Percentiles rank a stretch among this genome's conserved stretches.
Evolutionary conservation across 2,888 invertebrate genomes (phyloP).

Genomic region (Rhopalosiphum nymphaeae): DNA sequence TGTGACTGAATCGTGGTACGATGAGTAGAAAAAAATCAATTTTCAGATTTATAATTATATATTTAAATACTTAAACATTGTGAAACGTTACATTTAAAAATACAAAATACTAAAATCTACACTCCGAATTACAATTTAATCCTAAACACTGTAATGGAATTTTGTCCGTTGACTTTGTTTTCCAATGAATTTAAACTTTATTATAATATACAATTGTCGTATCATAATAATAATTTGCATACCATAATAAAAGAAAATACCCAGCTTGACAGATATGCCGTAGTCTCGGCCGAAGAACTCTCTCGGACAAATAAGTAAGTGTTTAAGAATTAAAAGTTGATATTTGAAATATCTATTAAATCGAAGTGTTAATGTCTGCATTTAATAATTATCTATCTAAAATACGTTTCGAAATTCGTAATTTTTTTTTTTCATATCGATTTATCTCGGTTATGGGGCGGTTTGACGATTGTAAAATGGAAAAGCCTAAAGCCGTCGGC

Average conservation of each 20-base stretch:
- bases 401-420: not conserved
- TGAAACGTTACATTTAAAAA: not conserved
- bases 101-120: not conserved
- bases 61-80: too few relatives aligned
- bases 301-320: not conserved
- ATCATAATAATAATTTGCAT: not conserved
- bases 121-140: not conserved
- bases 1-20: not conserved
- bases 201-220: not conserved
- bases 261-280: too few relatives aligned
- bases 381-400: not conserved
- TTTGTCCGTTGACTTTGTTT: not conserved
- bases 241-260: not conserved
- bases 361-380: not conserved
- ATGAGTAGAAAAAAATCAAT: not conserved
- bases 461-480: not conserved
- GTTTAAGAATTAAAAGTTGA: not conserved
- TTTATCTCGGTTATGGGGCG: not conserved
- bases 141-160: too few relatives aligned
- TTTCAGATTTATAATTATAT: not conserved
- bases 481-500: not conserved
- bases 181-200: not conserved
- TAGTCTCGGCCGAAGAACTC: not conserved
- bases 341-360: not conserved
- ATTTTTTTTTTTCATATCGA: not conserved